phyloP scores from a whole-genome alignment of 53 echinoderm and acorn worm genomes.

The Glandiceps talaboti region DNA sequence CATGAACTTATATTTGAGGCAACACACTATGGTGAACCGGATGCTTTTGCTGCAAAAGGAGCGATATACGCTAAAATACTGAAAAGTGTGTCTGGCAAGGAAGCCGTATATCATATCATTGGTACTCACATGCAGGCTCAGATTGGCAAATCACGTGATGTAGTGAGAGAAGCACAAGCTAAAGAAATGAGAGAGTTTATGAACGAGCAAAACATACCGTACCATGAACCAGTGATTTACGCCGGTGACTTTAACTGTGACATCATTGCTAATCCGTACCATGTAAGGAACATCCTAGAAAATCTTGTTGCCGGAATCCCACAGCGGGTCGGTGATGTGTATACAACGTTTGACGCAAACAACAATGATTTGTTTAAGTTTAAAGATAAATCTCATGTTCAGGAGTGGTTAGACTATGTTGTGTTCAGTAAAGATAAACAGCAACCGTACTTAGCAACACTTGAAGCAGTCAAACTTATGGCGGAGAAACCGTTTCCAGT shows the following conservation, averaged over 20 bases:
- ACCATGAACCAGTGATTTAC: conserved; percentile 2
- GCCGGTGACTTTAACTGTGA: conserved; percentile 6
- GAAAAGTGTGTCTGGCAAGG: background rate
- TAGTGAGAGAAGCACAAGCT: background rate
- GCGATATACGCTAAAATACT: background rate
- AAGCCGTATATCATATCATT: background rate
- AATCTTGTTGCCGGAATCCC: background rate
- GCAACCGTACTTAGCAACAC: background rate
- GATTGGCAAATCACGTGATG: background rate
- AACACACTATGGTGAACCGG: background rate
- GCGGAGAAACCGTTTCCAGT: background rate
- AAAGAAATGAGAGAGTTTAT: background rate
- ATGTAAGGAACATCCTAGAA: background rate
- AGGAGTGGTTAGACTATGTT: conserved; percentile 8
- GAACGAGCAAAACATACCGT: background rate
- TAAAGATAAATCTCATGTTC: too few relatives aligned
- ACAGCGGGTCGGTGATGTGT: background rate
- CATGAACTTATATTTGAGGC: background rate
- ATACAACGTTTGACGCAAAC: background rate
- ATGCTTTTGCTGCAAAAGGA: conserved; percentile 1
- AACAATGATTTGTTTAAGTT: background rate
- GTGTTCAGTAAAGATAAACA: background rate
- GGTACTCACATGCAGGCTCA: conserved; percentile 13
- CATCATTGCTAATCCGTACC: background rate
- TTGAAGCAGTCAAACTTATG: background rate